Evolutionary conservation across 2,888 invertebrate genomes (phyloP).

Genomic region (Tiliacea aurago): DNA sequence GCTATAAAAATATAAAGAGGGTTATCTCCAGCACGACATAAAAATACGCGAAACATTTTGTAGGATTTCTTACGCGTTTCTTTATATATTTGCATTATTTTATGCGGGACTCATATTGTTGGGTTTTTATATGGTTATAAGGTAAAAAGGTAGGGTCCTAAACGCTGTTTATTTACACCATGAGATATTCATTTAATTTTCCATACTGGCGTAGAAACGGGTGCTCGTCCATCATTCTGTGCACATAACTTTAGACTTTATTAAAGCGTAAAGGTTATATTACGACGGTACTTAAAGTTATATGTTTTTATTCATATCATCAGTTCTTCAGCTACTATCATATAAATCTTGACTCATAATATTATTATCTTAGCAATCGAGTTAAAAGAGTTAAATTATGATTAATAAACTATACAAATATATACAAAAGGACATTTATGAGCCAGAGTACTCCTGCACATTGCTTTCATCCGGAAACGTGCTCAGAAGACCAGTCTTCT

Average conservation of each 20-base stretch:
- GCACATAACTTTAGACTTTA: slow-evolving; percentile 47
- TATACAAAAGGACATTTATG: too few relatives aligned
- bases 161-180: slow-evolving; percentile 58
- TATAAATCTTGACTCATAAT: slow-evolving; percentile 6
- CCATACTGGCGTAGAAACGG: slow-evolving; percentile 32
- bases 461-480: too few relatives aligned
- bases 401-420: too few relatives aligned
- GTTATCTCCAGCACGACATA: slow-evolving; percentile 48
- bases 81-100: slow-evolving; percentile 61
- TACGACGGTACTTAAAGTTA: slow-evolving; percentile 34
- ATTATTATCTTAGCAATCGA: not conserved
- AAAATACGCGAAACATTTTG: slow-evolving; percentile 60
- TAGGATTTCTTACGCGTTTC: slow-evolving; percentile 50
- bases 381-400: too few relatives aligned
- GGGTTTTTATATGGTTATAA: slow-evolving; percentile 57
- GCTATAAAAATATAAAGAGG: slow-evolving; percentile 61
- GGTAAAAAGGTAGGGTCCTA: slow-evolving; percentile 58
- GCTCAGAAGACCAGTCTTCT: too few relatives aligned
- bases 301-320: slow-evolving; percentile 42
- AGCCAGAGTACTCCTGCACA: too few relatives aligned
- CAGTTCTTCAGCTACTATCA: not conserved
- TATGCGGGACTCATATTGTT: slow-evolving; percentile 58
- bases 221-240: slow-evolving; percentile 41
- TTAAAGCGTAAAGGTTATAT: slow-evolving; percentile 51
- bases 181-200: slow-evolving; percentile 66